Evolutionary conservation across 2,113 vertebrate species (phyloP), one percentile per base, ranked within the genome.

Genomic region (Lathamus discolor): DNA sequence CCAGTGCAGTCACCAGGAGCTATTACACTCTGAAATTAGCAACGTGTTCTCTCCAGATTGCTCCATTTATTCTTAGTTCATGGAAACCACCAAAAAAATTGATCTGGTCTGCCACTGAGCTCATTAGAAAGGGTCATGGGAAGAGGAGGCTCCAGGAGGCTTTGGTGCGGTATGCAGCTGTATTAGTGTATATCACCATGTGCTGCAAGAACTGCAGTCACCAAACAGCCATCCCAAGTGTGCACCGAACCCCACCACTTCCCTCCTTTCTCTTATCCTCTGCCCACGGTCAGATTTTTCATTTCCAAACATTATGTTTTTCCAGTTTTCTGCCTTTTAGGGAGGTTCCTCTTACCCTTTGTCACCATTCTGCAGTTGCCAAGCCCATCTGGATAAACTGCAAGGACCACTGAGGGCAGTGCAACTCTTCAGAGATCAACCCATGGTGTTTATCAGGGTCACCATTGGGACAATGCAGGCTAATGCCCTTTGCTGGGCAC

Each of bases 161-260:
- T 61, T 67, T 57, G 35, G 37, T 24, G 33, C 12, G 12, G 3
- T 55, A 13, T 61, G 35, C 19, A 82, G 59, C 16, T 75, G 3
- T 17, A 31, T 44, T 68, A 37, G 29, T 7, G 10, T 28, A 4
- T 12, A 8, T 31, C 1, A 0, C 10, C 0, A 0, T 17, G 22
- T 22, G 13, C 41, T 83, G 24, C 39, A 85, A 80, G 67, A 93
- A 17, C 31, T 19, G 8, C 63, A 86, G 54, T 17, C 44, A 43
- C 39, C 55, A 55, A 80, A 76, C 8, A 49, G 41, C 41, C 13
- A 0, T 29, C 43, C 46, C 44, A 69, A 62, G 79, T 0, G 0
- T 22, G 17, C 46, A 7, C 49, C 33, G 52, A 82, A 17, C 8
- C 9, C 27, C 49, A 59, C 3, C 8, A 0, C n/a, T 29, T 69